These are phyloP conservation scores for Mastomys coucha DNA, from an alignment of 2,113 vertebrate genomes.

Conservation along the genomic window DNA sequence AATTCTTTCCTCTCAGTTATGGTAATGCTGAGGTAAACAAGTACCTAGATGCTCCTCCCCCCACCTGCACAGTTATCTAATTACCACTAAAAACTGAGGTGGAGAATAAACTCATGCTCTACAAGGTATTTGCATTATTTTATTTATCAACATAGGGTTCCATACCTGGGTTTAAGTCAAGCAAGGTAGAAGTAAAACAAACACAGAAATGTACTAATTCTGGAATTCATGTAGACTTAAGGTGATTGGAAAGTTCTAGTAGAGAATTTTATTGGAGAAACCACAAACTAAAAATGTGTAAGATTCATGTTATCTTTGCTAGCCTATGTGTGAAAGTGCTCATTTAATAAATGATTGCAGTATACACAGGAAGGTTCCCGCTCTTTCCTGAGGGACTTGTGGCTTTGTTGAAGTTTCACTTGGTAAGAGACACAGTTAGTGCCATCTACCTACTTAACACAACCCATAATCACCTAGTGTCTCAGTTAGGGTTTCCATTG, in stretches of 20 bases:
- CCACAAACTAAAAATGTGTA: conserved; percentile 27
- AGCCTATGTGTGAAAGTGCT: conserved; percentile 13
- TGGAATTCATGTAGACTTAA: conserved; percentile 18
- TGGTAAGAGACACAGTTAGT: not conserved
- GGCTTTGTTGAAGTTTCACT: not conserved
- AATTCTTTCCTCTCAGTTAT: not conserved
- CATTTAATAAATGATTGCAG: not conserved
- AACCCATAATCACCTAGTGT: not conserved
- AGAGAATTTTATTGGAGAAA: conserved; percentile 40
- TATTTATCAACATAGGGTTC: not conserved
- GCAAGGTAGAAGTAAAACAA: conserved; percentile 24
- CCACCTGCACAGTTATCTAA: not conserved
- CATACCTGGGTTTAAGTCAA: conserved; percentile 30
- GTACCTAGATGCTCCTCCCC: not conserved
- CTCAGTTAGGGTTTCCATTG: not conserved
- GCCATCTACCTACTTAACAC: not conserved
- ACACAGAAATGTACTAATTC: conserved; percentile 5
- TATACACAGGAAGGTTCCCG: not conserved
- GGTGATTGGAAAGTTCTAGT: conserved; percentile 5
- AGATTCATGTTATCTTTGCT: not conserved
- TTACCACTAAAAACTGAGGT: not conserved
- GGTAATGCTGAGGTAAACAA: not conserved
- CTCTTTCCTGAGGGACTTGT: not conserved
- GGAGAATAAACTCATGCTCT: not conserved
- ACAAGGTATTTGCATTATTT: conserved; percentile 33